Evolutionary conservation across 1,140 invertebrate genomes (phyloP).

Genomic region (Nasonia vitripennis): DNA sequence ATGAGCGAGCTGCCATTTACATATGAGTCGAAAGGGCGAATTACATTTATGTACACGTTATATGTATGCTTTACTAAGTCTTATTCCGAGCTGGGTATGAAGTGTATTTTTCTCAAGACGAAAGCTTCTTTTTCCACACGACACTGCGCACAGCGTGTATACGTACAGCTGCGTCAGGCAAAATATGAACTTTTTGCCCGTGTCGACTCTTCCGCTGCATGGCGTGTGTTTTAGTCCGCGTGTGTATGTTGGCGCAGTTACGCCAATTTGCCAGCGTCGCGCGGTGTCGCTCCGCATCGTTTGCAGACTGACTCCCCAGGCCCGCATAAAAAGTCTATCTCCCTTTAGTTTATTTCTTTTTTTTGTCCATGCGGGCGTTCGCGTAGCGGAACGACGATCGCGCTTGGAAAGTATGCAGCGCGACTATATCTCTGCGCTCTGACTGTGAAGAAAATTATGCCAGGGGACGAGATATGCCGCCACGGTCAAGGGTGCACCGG

Average conservation of each 20-base stretch:
- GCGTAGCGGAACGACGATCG: not conserved
- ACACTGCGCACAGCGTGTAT: too few relatives aligned
- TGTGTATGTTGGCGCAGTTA: not conserved
- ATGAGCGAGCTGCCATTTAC: too few relatives aligned
- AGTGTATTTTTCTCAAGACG: too few relatives aligned
- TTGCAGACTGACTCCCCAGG: not conserved
- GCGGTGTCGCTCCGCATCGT: not conserved
- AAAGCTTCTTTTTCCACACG: too few relatives aligned
- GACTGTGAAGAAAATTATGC: not conserved
- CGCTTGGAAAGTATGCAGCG: constrained; percentile 8
- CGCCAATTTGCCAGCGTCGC: not conserved
- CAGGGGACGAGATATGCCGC: not conserved
- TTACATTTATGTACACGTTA: not conserved
- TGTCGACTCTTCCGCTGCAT: too few relatives aligned
- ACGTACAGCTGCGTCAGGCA: too few relatives aligned
- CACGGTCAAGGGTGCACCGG: too few relatives aligned
- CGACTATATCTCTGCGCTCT: not conserved
- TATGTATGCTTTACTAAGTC: not conserved
- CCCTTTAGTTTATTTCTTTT: not conserved
- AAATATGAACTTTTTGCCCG: too few relatives aligned
- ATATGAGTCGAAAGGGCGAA: not conserved
- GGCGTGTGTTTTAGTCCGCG: too few relatives aligned
- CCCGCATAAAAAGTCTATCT: not conserved
- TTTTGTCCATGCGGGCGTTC: not conserved
- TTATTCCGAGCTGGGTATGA: not conserved